phyloP scores from a whole-genome alignment of 2,113 vertebrate species.

The Motacilla alba region DNA sequence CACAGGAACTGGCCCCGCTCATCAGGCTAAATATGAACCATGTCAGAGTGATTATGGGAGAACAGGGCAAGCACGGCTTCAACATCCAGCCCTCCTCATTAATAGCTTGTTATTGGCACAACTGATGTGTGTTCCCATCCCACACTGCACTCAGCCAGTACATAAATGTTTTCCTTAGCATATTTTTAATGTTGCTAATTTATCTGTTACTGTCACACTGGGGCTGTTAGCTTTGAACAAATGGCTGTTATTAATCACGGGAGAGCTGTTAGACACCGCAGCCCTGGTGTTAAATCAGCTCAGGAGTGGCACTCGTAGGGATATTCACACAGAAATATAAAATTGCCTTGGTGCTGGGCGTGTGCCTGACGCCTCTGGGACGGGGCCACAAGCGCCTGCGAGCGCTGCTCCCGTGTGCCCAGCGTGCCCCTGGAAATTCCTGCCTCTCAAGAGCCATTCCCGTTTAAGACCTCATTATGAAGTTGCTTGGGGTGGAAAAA shows the following conservation, averaged over 20 bases:
- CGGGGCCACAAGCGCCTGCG: background rate
- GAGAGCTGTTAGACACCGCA: conserved; percentile 72
- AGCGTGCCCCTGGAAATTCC: background rate
- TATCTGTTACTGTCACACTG: conserved; percentile 74
- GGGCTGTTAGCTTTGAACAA: conserved; percentile 75
- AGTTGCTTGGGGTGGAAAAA: background rate
- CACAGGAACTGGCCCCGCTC: conserved; percentile 50
- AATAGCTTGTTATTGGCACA: conserved; percentile 59
- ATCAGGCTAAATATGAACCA: conserved; percentile 66
- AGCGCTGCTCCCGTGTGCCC: background rate
- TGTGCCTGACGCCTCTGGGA: conserved; percentile 50
- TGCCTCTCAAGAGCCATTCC: background rate
- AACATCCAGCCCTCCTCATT: conserved; percentile 59
- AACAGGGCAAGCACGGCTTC: conserved; percentile 39
- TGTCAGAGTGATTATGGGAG: conserved; percentile 52
- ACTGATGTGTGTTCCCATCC: conserved; percentile 40
- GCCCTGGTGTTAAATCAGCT: conserved; percentile 74
- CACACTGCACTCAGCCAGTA: conserved; percentile 50
- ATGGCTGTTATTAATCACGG: conserved; percentile 75
- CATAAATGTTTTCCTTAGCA: conserved; percentile 73
- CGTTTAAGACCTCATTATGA: background rate
- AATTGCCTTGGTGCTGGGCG: conserved; percentile 65
- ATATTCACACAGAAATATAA: conserved; percentile 54
- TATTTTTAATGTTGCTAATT: conserved; percentile 78
- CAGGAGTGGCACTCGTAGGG: conserved; percentile 56